Conservation (phyloP, 2,888 invertebrate genomes). For the Eilema sororculum region DNA sequence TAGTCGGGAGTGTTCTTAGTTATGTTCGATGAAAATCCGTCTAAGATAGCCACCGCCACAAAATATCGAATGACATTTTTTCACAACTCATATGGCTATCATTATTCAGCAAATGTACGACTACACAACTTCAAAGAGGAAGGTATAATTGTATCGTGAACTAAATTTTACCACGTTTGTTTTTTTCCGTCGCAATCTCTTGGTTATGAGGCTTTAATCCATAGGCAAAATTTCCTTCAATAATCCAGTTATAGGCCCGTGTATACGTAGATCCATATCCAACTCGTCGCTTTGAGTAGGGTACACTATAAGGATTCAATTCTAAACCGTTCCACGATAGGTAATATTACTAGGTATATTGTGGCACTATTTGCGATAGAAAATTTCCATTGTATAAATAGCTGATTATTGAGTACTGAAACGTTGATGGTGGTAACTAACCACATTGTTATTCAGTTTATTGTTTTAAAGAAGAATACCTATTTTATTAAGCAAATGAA, state of each 20-base stretch:
- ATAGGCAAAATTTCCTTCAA: not conserved
- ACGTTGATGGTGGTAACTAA: too few relatives aligned
- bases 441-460: too few relatives aligned
- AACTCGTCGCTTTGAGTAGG: slow-evolving; percentile 28
- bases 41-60: too few relatives aligned
- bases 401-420: too few relatives aligned
- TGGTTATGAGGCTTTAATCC: not conserved
- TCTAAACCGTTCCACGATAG: slow-evolving; percentile 3
- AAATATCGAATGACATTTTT: too few relatives aligned
- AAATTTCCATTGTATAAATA: not conserved
- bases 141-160: not conserved
- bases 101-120: too few relatives aligned
- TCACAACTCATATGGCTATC: too few relatives aligned
- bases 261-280: slow-evolving; percentile 9
- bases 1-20: too few relatives aligned
- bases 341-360: slow-evolving; percentile 22
- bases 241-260: slow-evolving; percentile 26
- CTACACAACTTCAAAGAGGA: not conserved
- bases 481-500: too few relatives aligned
- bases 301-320: slow-evolving; percentile 30
- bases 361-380: not conserved
- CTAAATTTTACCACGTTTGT: not conserved
- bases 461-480: too few relatives aligned
- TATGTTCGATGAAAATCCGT: too few relatives aligned
- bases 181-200: not conserved